Base-by-base conservation (phyloP, 2,888 invertebrate species). In the Nymphalis c-album region DNA sequence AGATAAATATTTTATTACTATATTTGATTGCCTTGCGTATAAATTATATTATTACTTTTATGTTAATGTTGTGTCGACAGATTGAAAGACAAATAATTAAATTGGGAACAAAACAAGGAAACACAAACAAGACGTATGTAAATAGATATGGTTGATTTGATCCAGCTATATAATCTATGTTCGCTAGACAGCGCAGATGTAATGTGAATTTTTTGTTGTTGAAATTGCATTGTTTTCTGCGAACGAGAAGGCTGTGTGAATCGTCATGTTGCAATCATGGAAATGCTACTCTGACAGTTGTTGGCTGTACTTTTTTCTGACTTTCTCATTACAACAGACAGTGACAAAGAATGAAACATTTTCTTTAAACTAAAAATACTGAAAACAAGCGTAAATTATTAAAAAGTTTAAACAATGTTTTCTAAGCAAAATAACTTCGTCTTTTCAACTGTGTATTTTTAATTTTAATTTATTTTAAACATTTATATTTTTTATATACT, bases 321-420 rank as follows among this genome's bases (percentile, higher is more conserved):
- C 60, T 61, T 60, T 66, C 55, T 66, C 60, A 60, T 66, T 61
- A 47, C 48, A 61, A 48, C 51, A 50, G 47, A 61, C 66, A 57
- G 60, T 64, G 48, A 62, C 60, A 63, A 68, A 68, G 47, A 60
- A 64, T 68, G 60, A 64, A 60, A 68, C 50, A 57, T 60, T 64
- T 45, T 60, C 40, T 63, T 63, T 47, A 60, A 64, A 48, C 26
- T 55, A 20, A 46, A 50, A 55, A 61, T 60, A 55, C n/a, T 53
- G 17, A 17, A 26, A 31, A 22, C 46, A 31, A 20, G 22, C 2
- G 17, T 55, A 31, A 26, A 22, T 55, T 17, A 55, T 7, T 26
- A 22, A 31, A 2, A 2, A 17, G 53, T 31, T 26, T 53, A 16
- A 5, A 2, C 13, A 4, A 26, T 53, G 16, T 53, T 16, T 53